A percentile compares a stretch with the other conserved stretches of the same genome.
phyloP scores from a whole-genome alignment of 1,140 invertebrate species.

The Dinoponera quadriceps region DNA sequence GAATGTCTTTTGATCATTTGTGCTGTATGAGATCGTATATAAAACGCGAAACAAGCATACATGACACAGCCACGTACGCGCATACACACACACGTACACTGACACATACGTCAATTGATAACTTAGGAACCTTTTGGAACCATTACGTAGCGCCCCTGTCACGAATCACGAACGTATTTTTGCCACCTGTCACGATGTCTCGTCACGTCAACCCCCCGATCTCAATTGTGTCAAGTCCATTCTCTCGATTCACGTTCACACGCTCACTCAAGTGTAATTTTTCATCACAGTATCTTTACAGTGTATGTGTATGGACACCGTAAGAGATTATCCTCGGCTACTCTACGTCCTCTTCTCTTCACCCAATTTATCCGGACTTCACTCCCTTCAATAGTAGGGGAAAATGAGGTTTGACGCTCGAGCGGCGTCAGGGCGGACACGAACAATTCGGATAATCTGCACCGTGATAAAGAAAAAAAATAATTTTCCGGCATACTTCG shows the following conservation, averaged over 20 bases:
- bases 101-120: slow-evolving; percentile 63
- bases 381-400: not conserved
- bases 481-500: not conserved
- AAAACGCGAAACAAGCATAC: too few relatives aligned
- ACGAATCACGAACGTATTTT: slow-evolving; percentile 73
- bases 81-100: slow-evolving; percentile 15
- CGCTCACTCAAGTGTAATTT: slow-evolving; percentile 31
- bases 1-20: too few relatives aligned
- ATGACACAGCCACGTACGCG: not conserved
- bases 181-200: slow-evolving; percentile 73
- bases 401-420: not conserved
- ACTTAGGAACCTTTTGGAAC: slow-evolving; percentile 80
- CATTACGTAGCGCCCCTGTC: slow-evolving; percentile 84
- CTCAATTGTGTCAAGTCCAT: slow-evolving; percentile 28
- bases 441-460: slow-evolving; percentile 2
- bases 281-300: slow-evolving; percentile 51
- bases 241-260: slow-evolving; percentile 33
- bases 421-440: slow-evolving; percentile 3
- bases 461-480: not conserved
- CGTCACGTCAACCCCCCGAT: slow-evolving; percentile 32
- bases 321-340: slow-evolving; percentile 37
- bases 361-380: slow-evolving; percentile 25
- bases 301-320: slow-evolving; percentile 60
- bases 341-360: slow-evolving; percentile 20
- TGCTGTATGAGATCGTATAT: too few relatives aligned